Base-by-base conservation (phyloP, 2,888 invertebrate species). In the Anarsia innoxiella region DNA sequence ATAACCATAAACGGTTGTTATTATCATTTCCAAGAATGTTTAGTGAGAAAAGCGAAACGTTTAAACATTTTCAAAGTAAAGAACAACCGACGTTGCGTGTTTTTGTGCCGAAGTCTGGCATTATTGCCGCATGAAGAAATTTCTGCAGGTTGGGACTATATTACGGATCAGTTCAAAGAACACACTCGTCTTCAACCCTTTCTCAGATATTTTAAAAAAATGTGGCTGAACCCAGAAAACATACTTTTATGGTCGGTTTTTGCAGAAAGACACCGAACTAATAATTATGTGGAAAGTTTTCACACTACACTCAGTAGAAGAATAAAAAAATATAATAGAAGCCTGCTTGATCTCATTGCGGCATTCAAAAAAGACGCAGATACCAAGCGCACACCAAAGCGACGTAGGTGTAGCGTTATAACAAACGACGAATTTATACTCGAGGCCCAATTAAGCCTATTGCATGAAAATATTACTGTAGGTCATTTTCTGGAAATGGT, bases 321-420 rank as follows among this genome's bases (percentile, higher is more conserved):
- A 5, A 32, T 32, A 12, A 32, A 32, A 15, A 32, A 32, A 23
- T 32, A 12, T 2, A 32, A 32, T 15, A 10, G 23, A 19, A 32
- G 12, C 23, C 23, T 23, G 11, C 9, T 23, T 3, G 31, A 32
- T 9, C 12, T 32, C 6, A 32, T 32, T 12, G 19, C 12, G 8
- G 31, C 31, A 6, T 32, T 32, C 10, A 19, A 31, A 31, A 31
- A 31, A 31, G 31, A 31, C 11, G 16, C 31, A 15, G 3, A 31
- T 10, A 6, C 31, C 19, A 31, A 23, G 12, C 31, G 31, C 12
- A 31, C 6, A 23, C 12, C 31, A 31, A 31, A 23, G 12, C 23
- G 9, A 19, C 31, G 23, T 12, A 28, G 12, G 9, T 12, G 4
- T 28, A 12, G 12, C 5, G 10, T 12, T 12, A 12, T 6, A 28